A percentile compares a stretch with the other conserved stretches of the same genome.
phyloP scores from a whole-genome alignment of 1,140 invertebrate genomes.

The Leucophenga varia region DNA sequence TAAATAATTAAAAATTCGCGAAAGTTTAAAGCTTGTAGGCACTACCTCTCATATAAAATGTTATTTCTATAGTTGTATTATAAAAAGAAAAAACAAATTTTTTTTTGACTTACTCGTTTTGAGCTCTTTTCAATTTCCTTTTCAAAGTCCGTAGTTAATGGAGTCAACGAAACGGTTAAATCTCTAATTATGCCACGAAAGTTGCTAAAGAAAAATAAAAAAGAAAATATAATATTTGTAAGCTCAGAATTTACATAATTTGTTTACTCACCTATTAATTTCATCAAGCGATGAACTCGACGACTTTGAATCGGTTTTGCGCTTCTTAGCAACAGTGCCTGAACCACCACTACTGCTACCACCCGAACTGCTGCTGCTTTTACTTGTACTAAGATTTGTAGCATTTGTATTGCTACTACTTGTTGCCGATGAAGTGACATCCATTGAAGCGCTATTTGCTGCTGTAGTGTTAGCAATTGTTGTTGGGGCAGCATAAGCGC shows the following conservation, averaged over 20 bases:
- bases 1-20: too few relatives aligned
- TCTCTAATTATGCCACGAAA: conserved; percentile 53
- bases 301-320: conserved; percentile 42
- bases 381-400: conserved; percentile 23
- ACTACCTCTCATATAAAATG: too few relatives aligned
- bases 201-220: conserved; percentile 19
- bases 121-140: conserved; percentile 53
- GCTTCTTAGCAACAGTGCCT: conserved; percentile 35
- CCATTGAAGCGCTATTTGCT: too few relatives aligned
- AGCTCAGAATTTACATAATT: neutral
- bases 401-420: conserved; percentile 3
- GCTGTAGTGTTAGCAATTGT: conserved; percentile 26
- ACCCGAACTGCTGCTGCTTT: conserved; percentile 13
- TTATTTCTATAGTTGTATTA: too few relatives aligned
- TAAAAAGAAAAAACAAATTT: conserved; percentile 18
- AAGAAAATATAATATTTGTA: neutral
- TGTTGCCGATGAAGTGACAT: too few relatives aligned
- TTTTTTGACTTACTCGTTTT: conserved; percentile 42
- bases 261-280: conserved; percentile 37
- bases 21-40: too few relatives aligned
- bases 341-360: conserved; percentile 13
- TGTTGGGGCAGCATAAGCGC: too few relatives aligned
- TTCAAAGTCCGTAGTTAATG: conserved; percentile 45
- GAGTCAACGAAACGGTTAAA: conserved; percentile 46
- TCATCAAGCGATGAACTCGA: conserved; percentile 25